Percentiles rank a stretch among this genome's conserved stretches.
Evolutionary conservation across 2,888 invertebrate genomes (phyloP).

Genomic region (Dioctria rufipes): DNA sequence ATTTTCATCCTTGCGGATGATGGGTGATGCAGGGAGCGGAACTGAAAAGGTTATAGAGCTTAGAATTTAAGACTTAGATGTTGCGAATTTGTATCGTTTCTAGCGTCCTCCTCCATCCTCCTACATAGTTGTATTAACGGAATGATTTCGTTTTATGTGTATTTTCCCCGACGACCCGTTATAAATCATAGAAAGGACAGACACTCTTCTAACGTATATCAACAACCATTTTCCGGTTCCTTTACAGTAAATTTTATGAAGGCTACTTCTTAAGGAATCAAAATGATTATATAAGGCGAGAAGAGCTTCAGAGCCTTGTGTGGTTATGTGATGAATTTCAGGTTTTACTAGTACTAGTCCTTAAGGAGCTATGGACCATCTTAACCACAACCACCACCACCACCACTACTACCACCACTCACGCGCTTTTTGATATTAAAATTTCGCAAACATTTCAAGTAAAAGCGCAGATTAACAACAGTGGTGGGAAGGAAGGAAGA

Average conservation of each 20-base stretch:
- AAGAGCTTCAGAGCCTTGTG: too few species aligned
- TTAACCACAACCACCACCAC: neutral
- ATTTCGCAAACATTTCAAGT: neutral
- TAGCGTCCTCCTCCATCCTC: too few species aligned
- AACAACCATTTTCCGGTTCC: too few species aligned
- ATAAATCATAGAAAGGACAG: too few species aligned
- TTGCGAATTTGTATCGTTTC: constrained; percentile 13
- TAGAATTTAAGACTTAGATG: neutral
- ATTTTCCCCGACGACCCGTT: too few species aligned
- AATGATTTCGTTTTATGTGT: too few species aligned
- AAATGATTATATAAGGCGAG: neutral
- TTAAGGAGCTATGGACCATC: neutral
- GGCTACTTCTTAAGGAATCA: neutral
- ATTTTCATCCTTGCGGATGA: too few species aligned
- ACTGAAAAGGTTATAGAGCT: too few species aligned
- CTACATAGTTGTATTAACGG: too few species aligned
- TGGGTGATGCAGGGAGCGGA: too few species aligned
- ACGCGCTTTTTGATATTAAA: constrained; percentile 5
- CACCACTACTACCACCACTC: neutral
- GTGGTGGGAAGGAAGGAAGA: neutral
- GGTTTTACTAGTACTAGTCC: neutral
- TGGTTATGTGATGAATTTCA: too few species aligned
- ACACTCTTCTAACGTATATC: too few species aligned
- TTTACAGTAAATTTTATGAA: neutral
- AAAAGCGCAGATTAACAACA: neutral